Evolutionary conservation across 2,797 vertebrate species (phyloP).

Genomic region (Malacoctenus gilli): DNA sequence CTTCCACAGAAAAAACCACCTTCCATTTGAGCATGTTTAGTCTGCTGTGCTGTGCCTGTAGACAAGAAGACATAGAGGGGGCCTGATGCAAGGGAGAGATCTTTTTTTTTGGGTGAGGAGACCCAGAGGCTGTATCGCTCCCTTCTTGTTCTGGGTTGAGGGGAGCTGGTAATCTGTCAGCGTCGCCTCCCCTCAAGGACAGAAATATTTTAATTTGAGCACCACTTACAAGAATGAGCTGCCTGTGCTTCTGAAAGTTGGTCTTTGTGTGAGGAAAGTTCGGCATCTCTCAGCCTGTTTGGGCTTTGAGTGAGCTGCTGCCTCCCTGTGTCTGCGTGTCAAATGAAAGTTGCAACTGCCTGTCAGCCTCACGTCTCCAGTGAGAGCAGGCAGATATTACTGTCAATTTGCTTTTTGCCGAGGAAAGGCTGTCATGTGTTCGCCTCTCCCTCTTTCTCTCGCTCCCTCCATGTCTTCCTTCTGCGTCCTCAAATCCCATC

Average conservation of each 20-base stretch:
- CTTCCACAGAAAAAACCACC: slow-evolving; percentile 41
- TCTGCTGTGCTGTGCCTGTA: slow-evolving; percentile 58
- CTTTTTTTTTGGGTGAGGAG: slow-evolving; percentile 54
- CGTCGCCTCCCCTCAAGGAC: slow-evolving; percentile 25
- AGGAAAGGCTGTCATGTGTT: slow-evolving; percentile 42
- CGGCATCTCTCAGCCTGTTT: slow-evolving; percentile 20
- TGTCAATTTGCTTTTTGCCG: slow-evolving; percentile 40
- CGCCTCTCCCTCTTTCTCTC: slow-evolving; percentile 8
- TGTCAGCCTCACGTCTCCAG: slow-evolving; percentile 39
- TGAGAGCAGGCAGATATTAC: slow-evolving; percentile 35
- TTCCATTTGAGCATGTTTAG: slow-evolving; percentile 67
- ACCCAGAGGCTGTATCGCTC: slow-evolving; percentile 36
- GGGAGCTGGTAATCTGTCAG: slow-evolving; percentile 50
- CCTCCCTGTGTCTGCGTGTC: slow-evolving; percentile 17
- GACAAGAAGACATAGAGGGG: slow-evolving; percentile 65
- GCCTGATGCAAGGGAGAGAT: slow-evolving; percentile 56
- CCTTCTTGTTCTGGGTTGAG: slow-evolving; percentile 24
- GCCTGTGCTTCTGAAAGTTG: background rate
- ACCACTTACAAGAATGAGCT: slow-evolving; percentile 31
- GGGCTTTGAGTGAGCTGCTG: slow-evolving; percentile 30
- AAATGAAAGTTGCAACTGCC: slow-evolving; percentile 48
- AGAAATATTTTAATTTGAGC: slow-evolving; percentile 45
- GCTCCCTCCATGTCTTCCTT: slow-evolving; percentile 7
- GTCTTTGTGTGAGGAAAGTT: slow-evolving; percentile 5
- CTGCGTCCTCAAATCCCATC: slow-evolving; percentile 21